A percentile compares a stretch with the other conserved stretches of the same genome.
These are phyloP conservation scores for Paragorgia papillata DNA, from an alignment of 92 coral and sea anemone genomes.

Conservation along the genomic window DNA sequence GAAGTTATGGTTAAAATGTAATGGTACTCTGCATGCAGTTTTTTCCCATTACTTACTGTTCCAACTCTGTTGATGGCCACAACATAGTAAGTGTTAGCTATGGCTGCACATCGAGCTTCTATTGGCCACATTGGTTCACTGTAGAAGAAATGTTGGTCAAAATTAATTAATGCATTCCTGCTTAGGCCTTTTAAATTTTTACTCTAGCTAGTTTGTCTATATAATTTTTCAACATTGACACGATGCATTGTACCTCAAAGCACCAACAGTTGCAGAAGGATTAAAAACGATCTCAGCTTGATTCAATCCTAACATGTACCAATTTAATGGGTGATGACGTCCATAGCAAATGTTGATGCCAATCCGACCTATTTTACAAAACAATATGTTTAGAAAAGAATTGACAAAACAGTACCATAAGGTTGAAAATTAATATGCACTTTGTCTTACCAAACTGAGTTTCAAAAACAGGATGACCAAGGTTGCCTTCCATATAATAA, in stretches of 20 bases:
- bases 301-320: slow-evolving; percentile 90
- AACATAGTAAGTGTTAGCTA: slow-evolving; percentile 85
- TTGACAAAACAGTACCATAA: too few relatives aligned
- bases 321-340: slow-evolving; percentile 95
- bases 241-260: slow-evolving; percentile 63
- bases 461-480: slow-evolving; percentile 96
- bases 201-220: too few relatives aligned
- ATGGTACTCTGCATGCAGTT: too few relatives aligned
- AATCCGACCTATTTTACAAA: not conserved
- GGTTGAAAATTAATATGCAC: too few relatives aligned
- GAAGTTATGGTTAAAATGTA: not conserved
- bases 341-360: slow-evolving; percentile 85
- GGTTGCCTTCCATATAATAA: slow-evolving; percentile 95
- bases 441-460: slow-evolving; percentile 90
- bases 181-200: too few relatives aligned
- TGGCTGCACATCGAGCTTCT: slow-evolving; percentile 98
- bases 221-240: not conserved
- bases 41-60: slow-evolving; percentile 78
- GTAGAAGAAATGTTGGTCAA: slow-evolving; percentile 11
- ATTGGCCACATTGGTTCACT: slow-evolving; percentile 99
- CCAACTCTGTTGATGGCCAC: slow-evolving; percentile 98
- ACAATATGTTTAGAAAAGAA: not conserved
- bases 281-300: slow-evolving; percentile 98
- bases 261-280: slow-evolving; percentile 99
- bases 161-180: too few relatives aligned